A percentile compares a stretch with the other conserved stretches of the same genome.
phyloP scores from a whole-genome alignment of 2,888 invertebrate species.

The Pseudanteris insignis region DNA sequence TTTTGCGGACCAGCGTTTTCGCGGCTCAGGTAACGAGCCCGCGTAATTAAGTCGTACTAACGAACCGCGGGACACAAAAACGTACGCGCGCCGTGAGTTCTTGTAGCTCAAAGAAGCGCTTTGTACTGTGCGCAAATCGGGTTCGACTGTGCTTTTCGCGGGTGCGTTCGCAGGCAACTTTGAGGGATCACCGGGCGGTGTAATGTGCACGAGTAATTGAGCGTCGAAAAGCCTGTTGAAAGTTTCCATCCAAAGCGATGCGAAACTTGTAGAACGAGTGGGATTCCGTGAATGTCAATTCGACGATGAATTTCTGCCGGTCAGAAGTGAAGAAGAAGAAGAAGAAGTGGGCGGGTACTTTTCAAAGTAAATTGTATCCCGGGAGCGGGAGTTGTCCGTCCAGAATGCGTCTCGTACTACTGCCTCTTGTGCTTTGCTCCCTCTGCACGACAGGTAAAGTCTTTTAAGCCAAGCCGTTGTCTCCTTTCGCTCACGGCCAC shows the following conservation, averaged over 20 bases:
- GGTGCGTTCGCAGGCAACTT: slow-evolving; percentile 9
- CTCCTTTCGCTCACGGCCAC: slow-evolving; percentile 16
- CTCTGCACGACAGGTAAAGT: slow-evolving; percentile 57
- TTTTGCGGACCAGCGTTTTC: background rate
- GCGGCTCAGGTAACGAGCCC: background rate
- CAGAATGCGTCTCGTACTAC: slow-evolving; percentile 60
- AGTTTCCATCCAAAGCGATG: slow-evolving; percentile 22
- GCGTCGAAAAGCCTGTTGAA: slow-evolving; percentile 30
- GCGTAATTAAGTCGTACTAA: slow-evolving; percentile 42
- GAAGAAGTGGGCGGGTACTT: slow-evolving; percentile 48
- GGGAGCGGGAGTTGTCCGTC: slow-evolving; percentile 54
- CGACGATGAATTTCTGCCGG: slow-evolving; percentile 53
- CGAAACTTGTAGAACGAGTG: slow-evolving; percentile 21
- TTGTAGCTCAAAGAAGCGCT: background rate
- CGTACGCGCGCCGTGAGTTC: background rate
- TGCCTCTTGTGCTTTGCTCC: slow-evolving; percentile 53
- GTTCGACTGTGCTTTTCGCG: slow-evolving; percentile 13
- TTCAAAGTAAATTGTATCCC: slow-evolving; percentile 51
- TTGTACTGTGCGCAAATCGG: slow-evolving; percentile 7
- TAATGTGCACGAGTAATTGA: slow-evolving; percentile 32
- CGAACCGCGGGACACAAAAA: slow-evolving; percentile 27
- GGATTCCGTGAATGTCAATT: slow-evolving; percentile 48
- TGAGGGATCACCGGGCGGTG: slow-evolving; percentile 8
- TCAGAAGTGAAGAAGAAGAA: slow-evolving; percentile 34
- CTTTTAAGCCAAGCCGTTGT: slow-evolving; percentile 36